Evolutionary conservation across 1,140 invertebrate genomes (phyloP).

Genomic region (Drosophila burlai): DNA sequence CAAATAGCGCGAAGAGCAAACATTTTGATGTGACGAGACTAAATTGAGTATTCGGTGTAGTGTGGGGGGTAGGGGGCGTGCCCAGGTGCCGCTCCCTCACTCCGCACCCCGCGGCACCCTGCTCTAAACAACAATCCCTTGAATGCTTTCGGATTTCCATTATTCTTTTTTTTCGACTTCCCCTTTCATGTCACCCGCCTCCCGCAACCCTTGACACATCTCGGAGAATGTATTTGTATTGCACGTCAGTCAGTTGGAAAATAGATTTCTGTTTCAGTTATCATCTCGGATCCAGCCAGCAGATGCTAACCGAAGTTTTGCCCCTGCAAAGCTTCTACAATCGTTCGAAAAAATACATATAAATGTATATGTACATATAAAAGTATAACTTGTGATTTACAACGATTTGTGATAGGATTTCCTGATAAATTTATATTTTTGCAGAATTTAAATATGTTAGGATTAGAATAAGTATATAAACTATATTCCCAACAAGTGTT

Average conservation of each 20-base stretch:
- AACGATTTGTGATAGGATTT: background rate
- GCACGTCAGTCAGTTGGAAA: constrained; percentile 60
- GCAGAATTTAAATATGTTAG: background rate
- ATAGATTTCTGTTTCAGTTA: constrained; percentile 61
- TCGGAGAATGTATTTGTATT: constrained; percentile 39
- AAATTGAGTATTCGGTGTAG: constrained; percentile 63
- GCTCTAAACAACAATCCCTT: constrained; percentile 24
- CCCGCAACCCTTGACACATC: constrained; percentile 23
- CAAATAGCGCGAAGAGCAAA: constrained; percentile 52
- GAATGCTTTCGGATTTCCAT: constrained; percentile 35
- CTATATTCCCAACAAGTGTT: background rate
- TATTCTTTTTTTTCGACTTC: constrained; percentile 14
- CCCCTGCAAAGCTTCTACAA: background rate
- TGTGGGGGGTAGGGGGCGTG: constrained; percentile 16
- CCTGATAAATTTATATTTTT: background rate
- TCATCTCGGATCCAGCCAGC: constrained; percentile 34
- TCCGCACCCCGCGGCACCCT: background rate
- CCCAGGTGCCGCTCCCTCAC: constrained; percentile 26
- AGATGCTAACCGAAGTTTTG: constrained; percentile 42
- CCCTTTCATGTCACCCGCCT: constrained; percentile 16
- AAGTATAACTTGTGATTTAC: background rate
- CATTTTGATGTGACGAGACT: constrained; percentile 77
- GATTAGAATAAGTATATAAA: background rate
- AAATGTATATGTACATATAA: background rate
- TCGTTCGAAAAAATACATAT: background rate